Base-by-base conservation (phyloP, 92 coral and sea anemone genomes). In the Parazoanthus atlanticus region DNA sequence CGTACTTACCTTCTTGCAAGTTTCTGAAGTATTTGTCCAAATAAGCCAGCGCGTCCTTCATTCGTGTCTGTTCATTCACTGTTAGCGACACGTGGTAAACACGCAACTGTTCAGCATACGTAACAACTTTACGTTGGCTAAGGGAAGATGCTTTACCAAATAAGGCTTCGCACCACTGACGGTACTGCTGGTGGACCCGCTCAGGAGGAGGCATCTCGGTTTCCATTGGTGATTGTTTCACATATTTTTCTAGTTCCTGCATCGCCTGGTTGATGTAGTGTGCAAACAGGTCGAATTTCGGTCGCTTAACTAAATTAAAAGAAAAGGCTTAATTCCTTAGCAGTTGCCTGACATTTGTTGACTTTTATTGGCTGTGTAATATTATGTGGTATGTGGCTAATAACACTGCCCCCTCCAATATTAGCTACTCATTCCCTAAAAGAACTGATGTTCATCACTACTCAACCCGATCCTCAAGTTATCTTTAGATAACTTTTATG, bases 151-250 rank as follows among this genome's bases (percentile, higher is more conserved):
- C 91, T 33, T 64, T 74, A 28, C 79, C 89, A 88, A 93, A 89
- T 15, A 95, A 79, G 33, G 36, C 38, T 76, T 93, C 98, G 58
- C 94, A 91, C 98, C 98, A 95, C 82, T 95, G 98, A 40, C 98
- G 96, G 81, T 95, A 95, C 88, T 90, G 94, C 88, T 95, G 98
- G 83, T 93, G 80, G 9, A 82, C 90, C 29, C 86, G 90, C 23
- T 71, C 73, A 46, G 30, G 10, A 52, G 87, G 75, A 19, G 80
- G 46, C 34, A 12, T 82, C 12, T 46, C 89, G 12, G 23, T 12
- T 19, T 28, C 23, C 29, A 19, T 70, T 1, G 70, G 69, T 30
- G 90, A 25, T 8, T 49, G 85, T 73, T 82, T 90, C 38, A 93
- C 88, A 43, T 32, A 79, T 41, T 29, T 76, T 67, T 95, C 96